Evolutionary conservation across 2,113 vertebrate species (phyloP).

Genomic region (Diadophis punctatus): DNA sequence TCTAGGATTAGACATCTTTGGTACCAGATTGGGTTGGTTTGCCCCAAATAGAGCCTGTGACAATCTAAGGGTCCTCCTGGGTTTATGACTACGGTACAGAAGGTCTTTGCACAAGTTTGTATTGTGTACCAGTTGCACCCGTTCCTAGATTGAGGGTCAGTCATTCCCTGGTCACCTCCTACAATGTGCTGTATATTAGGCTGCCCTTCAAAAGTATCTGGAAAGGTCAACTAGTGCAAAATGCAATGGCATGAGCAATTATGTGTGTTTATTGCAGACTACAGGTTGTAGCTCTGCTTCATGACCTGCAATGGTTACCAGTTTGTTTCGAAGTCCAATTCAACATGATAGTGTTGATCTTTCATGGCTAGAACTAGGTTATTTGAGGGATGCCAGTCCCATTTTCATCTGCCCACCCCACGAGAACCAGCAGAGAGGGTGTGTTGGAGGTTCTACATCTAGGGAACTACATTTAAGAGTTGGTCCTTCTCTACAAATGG

Average conservation of each 20-base stretch:
- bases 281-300: not conserved
- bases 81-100: not conserved
- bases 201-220: not conserved
- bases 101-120: not conserved
- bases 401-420: not conserved
- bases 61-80: not conserved
- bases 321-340: not conserved
- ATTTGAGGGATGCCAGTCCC: not conserved
- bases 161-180: not conserved
- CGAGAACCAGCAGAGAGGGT: not conserved
- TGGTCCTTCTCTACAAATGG: not conserved
- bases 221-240: not conserved
- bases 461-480: not conserved
- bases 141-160: not conserved
- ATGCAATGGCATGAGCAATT: not conserved
- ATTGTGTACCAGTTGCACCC: not conserved
- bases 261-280: not conserved
- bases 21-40: not conserved
- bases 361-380: not conserved
- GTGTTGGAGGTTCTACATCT: not conserved
- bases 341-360: not conserved
- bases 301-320: not conserved
- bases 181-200: not conserved
- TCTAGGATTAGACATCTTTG: not conserved
- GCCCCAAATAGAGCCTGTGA: not conserved